Evolutionary conservation across 2,888 invertebrate genomes (phyloP), one percentile per base, ranked within the genome.

Genomic region (Napeogenes sylphis): DNA sequence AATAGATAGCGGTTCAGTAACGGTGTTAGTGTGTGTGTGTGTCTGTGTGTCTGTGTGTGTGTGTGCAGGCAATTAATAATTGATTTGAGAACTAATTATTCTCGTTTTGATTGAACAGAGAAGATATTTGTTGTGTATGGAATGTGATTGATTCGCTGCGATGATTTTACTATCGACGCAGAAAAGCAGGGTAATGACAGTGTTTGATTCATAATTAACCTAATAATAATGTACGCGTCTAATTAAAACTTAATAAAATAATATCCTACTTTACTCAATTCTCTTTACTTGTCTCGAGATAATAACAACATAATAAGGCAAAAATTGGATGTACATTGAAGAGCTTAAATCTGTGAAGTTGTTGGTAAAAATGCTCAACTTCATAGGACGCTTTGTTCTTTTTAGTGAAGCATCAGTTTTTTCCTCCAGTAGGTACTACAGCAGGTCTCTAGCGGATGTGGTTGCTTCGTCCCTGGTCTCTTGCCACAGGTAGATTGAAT

Each of bases 371-470:
- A 51, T 30, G 51, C 51, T 51, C 51, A 51, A 56, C 13, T 56
- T 56, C 21, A 14, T n/a, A n/a, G 45, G 42, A 45, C 2, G 42
- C 21, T 56, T 45, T 45, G 47, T 59, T 58, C 45, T 58, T 64
- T 61, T 61, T 55, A 45, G 62, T 64, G 57, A 61, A 59, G 63
- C 58, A 63, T 67, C 61, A 21, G 21, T 21, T 21, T 21, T 21
- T 21, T 21, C 21, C 21, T 21, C 21, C 56, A 63, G 66, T 61
- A 58, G 68, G 65, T 58, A 55, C 59, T 57, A 51, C 55, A 55
- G 14, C 68, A 65, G 64, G 69, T 70, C 68, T 61, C 67, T 62
- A 60, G 66, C 73, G 86, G 87, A 86, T 86, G 86, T 84, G 86
- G 85, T 83, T 45, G 58, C 56, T 65, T 65, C 62, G 66, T 59